Conservation (phyloP, 2,113 vertebrate species). For the Kryptolebias marmoratus region DNA sequence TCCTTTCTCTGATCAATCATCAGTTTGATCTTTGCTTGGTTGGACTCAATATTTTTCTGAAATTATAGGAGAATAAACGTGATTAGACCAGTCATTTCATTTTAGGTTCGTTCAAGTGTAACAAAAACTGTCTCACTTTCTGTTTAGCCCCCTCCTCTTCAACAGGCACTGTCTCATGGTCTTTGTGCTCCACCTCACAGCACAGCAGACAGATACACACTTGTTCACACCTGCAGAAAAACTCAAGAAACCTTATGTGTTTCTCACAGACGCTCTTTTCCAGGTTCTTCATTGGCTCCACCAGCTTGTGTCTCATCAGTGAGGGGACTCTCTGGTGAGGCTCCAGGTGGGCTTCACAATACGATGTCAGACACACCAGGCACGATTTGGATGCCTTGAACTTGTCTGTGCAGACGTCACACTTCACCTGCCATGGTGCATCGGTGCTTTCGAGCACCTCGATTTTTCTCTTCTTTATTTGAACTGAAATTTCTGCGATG, state of each 20-base stretch:
- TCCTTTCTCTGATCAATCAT: slow-evolving; percentile 54
- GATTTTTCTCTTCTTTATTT: slow-evolving; percentile 52
- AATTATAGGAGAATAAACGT: background rate
- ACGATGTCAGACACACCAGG: slow-evolving; percentile 73
- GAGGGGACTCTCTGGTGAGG: slow-evolving; percentile 62
- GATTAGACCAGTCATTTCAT: background rate
- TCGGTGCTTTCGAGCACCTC: fast-evolving
- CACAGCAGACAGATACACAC: slow-evolving; percentile 75
- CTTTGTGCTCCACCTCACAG: slow-evolving; percentile 63
- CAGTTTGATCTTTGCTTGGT: slow-evolving; percentile 26
- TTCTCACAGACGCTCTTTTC: slow-evolving; percentile 68
- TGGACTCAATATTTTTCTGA: slow-evolving; percentile 50
- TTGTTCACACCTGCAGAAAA: slow-evolving; percentile 73
- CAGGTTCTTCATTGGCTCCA: slow-evolving; percentile 72
- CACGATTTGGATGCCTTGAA: slow-evolving; percentile 72
- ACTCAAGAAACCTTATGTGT: slow-evolving; percentile 65
- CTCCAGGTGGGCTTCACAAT: slow-evolving; percentile 74
- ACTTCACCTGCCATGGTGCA: slow-evolving; percentile 39
- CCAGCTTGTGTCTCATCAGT: slow-evolving; percentile 73
- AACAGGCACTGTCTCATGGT: slow-evolving; percentile 60
- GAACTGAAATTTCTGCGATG: slow-evolving; percentile 73
- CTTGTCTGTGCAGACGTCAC: slow-evolving; percentile 73
- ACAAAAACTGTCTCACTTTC: slow-evolving; percentile 41
- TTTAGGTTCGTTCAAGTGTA: background rate
- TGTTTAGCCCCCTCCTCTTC: slow-evolving; percentile 65